Base-by-base conservation (phyloP, 2,888 invertebrate species). In the Apodemia duryi region DNA sequence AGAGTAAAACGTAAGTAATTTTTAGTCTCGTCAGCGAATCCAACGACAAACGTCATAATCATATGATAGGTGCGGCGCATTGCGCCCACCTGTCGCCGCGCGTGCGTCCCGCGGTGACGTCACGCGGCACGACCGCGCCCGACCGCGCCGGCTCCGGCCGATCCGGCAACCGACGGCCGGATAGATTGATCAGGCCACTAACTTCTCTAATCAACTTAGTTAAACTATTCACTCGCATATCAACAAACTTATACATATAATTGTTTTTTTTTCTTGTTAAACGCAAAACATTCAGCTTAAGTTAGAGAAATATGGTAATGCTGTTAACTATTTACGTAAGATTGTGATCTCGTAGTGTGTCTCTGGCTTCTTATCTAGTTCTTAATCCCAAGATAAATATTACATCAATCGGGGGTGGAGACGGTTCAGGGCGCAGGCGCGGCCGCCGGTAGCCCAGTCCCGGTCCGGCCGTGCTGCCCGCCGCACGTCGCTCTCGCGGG, bases 1-100 rank as follows among this genome's bases (percentile, higher is more conserved):
- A 28, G 21, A 6, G 7, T 28, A 6, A 77, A 74, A 80, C 82
- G 77, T 81, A 76, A 76, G 77, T 78, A 82, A 84, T 83, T 82
- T 80, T 38, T 38, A 38, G 7, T 76, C 75, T 77, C 78, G 78
- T 73, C 77, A 74, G 76, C 78, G 79, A 81, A 82, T 81, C 84
- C 75, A 81, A 84, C 83, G 82, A 81, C 83, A 88, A 88, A 88
- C 80, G 91, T 89, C 90, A 89, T 86, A 87, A 88, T 88, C 91
- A 90, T 85, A 87, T 90, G 91, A 85, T 88, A 88, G 87, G 85
- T 82, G 82, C 86, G 84, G 88, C 91, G 91, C 91, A 90, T 77
- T 90, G 91, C 89, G 88, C 85, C 87, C 91, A 91, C 91, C 91
- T 91, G 91, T 89, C 90, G 87, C 76, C 88, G 88, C 91, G 91